Evolutionary conservation across 2,797 vertebrate species (phyloP).

Genomic region (Eupleurogrammus muticus): DNA sequence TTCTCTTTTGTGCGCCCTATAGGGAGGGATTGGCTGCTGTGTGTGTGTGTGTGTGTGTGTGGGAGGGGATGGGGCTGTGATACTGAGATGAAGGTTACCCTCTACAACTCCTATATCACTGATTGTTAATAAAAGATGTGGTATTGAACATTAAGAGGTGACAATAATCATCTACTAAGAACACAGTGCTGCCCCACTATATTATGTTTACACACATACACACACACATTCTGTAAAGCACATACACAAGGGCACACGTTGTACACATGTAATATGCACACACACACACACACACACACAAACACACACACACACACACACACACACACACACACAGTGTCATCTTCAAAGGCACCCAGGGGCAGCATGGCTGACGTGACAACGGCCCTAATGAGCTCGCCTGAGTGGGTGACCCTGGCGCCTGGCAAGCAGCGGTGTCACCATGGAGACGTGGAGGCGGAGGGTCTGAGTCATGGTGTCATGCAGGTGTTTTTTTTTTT

Average conservation of each 20-base stretch:
- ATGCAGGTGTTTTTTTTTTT: constrained; percentile 63
- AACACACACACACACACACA: constrained; percentile 36
- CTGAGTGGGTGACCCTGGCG: constrained; percentile 76
- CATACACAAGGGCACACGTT: constrained; percentile 12
- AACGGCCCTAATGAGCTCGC: constrained; percentile 76
- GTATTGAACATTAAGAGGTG: constrained; percentile 45
- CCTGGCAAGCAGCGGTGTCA: constrained; percentile 71
- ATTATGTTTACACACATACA: constrained; percentile 47
- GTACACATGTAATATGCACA: constrained; percentile 32
- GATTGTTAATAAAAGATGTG: constrained; percentile 43
- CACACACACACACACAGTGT: constrained; percentile 55
- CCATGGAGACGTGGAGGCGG: constrained; percentile 70
- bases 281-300: constrained; percentile 28
- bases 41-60: constrained; percentile 13
- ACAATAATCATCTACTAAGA: constrained; percentile 49
- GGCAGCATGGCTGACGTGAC: constrained; percentile 70
- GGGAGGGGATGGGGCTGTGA: neutral
- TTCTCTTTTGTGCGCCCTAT: constrained; percentile 27
- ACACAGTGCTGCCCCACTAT: constrained; percentile 33
- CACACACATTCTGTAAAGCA: constrained; percentile 1
- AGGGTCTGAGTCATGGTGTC: constrained; percentile 70
- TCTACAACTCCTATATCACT: constrained; percentile 6
- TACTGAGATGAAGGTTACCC: constrained; percentile 21
- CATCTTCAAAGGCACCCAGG: constrained; percentile 75
- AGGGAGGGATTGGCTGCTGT: constrained; percentile 4